phyloP scores from a whole-genome alignment of 2,797 vertebrate genomes.

The Sebastes oblongus region DNA sequence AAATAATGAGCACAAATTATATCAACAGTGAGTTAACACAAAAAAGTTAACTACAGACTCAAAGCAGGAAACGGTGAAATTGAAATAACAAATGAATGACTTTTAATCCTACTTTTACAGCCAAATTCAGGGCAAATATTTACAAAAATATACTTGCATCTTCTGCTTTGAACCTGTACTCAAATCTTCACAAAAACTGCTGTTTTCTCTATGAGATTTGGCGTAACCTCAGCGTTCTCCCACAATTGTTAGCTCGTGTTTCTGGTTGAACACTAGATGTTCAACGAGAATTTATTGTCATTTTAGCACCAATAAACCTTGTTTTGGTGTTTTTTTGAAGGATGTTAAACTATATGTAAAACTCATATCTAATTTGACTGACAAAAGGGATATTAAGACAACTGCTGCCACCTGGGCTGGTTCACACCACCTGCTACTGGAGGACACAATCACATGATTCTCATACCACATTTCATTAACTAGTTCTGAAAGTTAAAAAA shows the following conservation, averaged over 20 bases:
- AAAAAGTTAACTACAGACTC: not conserved
- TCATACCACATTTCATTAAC: not conserved
- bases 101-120: not conserved
- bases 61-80: no score
- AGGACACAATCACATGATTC: not conserved
- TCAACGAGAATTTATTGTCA: no score
- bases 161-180: not conserved
- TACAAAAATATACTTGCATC: accelerated
- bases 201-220: not conserved
- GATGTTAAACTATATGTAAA: no score
- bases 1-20: not conserved
- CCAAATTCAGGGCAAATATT: not conserved
- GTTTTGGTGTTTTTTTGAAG: no score
- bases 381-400: no score
- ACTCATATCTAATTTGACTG: no score
- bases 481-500: no score
- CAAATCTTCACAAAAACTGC: not conserved
- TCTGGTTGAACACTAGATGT: no score
- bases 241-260: not conserved
- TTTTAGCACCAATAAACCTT: no score
- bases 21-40: not conserved
- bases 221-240: not conserved
- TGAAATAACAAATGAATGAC: no score
- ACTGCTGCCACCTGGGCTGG: slow-evolving; percentile 49
- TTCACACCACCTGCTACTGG: slow-evolving; percentile 23